Conservation (phyloP, 2,797 vertebrate genomes). For the Poecile montanus region DNA sequence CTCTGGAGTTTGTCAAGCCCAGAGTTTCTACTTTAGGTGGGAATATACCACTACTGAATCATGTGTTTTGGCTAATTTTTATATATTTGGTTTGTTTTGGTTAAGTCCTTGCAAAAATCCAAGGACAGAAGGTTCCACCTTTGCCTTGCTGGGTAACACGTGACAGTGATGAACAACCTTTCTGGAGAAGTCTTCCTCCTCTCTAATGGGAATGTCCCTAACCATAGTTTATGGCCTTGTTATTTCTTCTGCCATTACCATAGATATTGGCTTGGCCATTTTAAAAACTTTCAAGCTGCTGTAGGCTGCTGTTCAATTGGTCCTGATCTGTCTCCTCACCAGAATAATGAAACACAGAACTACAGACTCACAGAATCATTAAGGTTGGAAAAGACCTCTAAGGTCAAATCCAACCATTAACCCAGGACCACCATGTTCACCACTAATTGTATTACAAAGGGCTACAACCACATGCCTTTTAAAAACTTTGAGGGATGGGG, state of each 20-base stretch:
- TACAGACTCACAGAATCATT: neutral
- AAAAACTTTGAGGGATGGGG: neutral
- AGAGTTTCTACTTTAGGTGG: neutral
- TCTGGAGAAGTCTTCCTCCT: neutral
- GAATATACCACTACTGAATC: neutral
- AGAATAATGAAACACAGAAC: neutral
- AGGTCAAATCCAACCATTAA: neutral
- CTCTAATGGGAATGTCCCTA: neutral
- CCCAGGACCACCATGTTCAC: accelerated
- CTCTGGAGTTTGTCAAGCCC: neutral
- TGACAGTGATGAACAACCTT: neutral
- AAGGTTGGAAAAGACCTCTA: neutral
- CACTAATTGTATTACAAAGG: neutral
- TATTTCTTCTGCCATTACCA: neutral
- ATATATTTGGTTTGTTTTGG: neutral
- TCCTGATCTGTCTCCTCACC: neutral
- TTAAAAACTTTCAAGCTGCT: neutral
- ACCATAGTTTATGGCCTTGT: neutral
- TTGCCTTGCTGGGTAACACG: neutral
- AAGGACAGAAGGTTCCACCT: neutral
- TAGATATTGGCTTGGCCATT: neutral
- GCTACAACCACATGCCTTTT: neutral
- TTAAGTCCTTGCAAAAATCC: neutral
- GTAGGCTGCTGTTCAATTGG: neutral
- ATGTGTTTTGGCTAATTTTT: neutral